Percentiles rank a stretch among this genome's conserved stretches.
phyloP scores from a whole-genome alignment of 2,113 vertebrate species.

The Nothobranchius furzeri region DNA sequence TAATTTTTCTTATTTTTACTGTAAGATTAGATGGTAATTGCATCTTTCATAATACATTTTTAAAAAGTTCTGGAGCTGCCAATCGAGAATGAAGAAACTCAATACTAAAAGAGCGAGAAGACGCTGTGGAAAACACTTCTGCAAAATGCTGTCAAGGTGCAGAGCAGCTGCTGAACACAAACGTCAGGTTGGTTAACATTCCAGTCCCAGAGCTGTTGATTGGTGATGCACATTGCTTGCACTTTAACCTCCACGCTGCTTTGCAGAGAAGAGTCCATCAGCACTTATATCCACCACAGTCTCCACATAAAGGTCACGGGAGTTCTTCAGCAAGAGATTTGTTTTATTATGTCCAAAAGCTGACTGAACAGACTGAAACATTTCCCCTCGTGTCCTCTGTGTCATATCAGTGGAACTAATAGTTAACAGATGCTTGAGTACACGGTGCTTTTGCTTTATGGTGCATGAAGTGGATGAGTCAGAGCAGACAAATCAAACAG shows the following conservation, averaged over 20 bases:
- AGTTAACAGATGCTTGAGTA: constrained; percentile 50
- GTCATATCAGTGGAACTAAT: constrained; percentile 60
- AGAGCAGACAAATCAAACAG: constrained; percentile 39
- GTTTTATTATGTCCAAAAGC: constrained; percentile 69
- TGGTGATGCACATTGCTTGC: constrained; percentile 24
- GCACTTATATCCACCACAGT: constrained; percentile 39
- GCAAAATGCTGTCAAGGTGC: constrained; percentile 18
- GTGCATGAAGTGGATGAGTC: constrained; percentile 21
- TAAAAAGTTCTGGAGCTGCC: too few species aligned
- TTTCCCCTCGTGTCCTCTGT: constrained; percentile 53
- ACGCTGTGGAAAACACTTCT: too few species aligned
- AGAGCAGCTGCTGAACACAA: constrained; percentile 30
- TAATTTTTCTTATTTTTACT: neutral
- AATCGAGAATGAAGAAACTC: too few species aligned
- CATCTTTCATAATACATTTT: neutral
- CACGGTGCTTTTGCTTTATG: constrained; percentile 36
- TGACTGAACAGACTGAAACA: constrained; percentile 68
- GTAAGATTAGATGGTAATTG: neutral
- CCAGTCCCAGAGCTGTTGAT: constrained; percentile 30
- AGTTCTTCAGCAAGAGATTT: constrained; percentile 61
- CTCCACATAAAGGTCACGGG: constrained; percentile 52
- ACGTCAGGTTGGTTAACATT: constrained; percentile 17
- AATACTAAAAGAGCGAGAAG: too few species aligned
- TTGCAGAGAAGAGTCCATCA: constrained; percentile 51
- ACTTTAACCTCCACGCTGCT: constrained; percentile 33